A percentile compares a stretch with the other conserved stretches of the same genome.
phyloP scores from a whole-genome alignment of 2,113 vertebrate genomes.

The Micronycteris hirsuta region DNA sequence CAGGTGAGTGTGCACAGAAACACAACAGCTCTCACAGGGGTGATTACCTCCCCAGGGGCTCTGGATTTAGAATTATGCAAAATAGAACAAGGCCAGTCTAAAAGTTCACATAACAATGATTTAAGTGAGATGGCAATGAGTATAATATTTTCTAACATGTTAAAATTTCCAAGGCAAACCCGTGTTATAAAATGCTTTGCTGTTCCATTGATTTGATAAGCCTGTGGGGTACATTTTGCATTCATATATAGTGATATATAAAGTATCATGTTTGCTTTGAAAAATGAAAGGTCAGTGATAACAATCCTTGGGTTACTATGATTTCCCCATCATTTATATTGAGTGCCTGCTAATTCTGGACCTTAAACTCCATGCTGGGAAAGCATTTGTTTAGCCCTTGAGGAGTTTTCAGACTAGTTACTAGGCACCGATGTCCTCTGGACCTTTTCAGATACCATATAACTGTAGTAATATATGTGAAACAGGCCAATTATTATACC shows the following conservation, averaged over 20 bases:
- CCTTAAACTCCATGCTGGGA: neutral
- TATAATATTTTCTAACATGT: neutral
- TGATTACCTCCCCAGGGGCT: neutral
- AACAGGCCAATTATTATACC: neutral
- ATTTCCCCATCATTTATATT: neutral
- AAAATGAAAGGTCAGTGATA: neutral
- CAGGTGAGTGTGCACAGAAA: neutral
- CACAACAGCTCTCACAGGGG: neutral
- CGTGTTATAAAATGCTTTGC: neutral
- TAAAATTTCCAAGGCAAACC: neutral
- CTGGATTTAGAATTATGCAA: slow-evolving; percentile 22
- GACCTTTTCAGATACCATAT: neutral
- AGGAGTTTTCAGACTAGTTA: neutral
- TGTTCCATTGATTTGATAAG: neutral
- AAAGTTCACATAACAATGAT: neutral
- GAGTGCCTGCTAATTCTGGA: neutral
- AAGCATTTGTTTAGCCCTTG: neutral
- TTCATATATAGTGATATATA: neutral
- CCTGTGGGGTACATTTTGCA: neutral
- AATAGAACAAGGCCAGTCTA: neutral
- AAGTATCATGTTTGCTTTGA: slow-evolving; percentile 16
- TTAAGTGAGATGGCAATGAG: neutral
- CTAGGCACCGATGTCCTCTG: neutral
- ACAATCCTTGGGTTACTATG: neutral
- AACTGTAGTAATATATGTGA: neutral